phyloP scores from a whole-genome alignment of 2,797 vertebrate genomes.

The Glyptemys insculpta region DNA sequence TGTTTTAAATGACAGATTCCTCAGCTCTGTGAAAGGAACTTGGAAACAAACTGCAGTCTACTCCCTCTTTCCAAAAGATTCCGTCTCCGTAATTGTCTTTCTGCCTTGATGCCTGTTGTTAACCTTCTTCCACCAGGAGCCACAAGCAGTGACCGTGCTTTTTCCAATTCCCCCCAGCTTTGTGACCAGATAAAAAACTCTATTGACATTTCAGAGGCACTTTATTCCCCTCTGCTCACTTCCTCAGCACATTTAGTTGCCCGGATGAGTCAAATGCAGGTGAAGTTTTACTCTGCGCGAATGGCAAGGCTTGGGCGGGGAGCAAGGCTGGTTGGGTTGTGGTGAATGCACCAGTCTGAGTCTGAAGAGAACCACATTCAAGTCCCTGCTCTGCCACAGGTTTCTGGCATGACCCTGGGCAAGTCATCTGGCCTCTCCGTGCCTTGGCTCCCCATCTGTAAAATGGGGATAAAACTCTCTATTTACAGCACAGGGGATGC shows the following conservation, averaged over 20 bases:
- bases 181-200: neutral
- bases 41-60: neutral
- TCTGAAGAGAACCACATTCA: neutral
- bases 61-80: neutral
- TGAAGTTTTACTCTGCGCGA: neutral
- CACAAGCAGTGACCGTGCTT: neutral
- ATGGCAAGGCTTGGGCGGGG: neutral
- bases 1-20: fast-evolving
- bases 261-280: neutral
- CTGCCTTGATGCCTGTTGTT: neutral
- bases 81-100: neutral
- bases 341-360: neutral
- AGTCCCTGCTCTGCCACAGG: neutral
- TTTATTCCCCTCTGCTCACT: neutral
- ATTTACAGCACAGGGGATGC: neutral
- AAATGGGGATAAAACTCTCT: neutral
- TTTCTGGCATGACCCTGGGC: neutral
- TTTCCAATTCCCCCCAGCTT: neutral
- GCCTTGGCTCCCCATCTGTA: neutral
- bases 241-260: neutral
- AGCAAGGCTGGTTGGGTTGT: neutral
- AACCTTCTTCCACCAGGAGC: neutral
- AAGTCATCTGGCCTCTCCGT: neutral
- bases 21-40: neutral
- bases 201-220: neutral